These are phyloP conservation scores for Ctenopoma multispine DNA, from an alignment of 2,797 vertebrate species.

Conservation along the genomic window DNA sequence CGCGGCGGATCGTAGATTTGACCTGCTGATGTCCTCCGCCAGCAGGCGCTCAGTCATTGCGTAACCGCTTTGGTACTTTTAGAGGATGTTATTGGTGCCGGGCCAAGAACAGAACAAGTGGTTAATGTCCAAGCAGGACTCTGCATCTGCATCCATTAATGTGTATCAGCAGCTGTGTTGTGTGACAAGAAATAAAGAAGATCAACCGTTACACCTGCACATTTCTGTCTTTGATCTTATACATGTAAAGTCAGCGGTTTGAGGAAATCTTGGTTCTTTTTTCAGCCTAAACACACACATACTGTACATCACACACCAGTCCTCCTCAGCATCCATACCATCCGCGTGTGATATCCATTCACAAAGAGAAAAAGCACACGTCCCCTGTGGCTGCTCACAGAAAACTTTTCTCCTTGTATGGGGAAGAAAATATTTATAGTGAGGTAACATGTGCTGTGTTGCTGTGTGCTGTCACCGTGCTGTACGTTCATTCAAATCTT, in stretches of 20 bases:
- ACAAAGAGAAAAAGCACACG: constrained; percentile 25
- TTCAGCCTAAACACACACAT: constrained; percentile 31
- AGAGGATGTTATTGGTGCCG: constrained; percentile 27
- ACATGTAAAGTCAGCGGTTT: not conserved
- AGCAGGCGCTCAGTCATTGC: not conserved
- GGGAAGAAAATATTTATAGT: constrained; percentile 66
- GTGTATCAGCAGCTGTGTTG: not conserved
- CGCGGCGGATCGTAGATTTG: not conserved
- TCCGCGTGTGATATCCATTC: constrained; percentile 31
- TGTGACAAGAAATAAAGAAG: not conserved
- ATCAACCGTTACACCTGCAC: too few species aligned
- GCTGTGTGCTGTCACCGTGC: constrained; percentile 15
- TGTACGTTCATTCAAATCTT: constrained; percentile 18
- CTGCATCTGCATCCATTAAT: constrained; percentile 7
- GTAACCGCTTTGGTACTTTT: not conserved
- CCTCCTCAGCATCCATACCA: constrained; percentile 34
- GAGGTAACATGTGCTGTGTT: constrained; percentile 29
- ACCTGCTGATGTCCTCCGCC: not conserved
- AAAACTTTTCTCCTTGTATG: constrained; percentile 68
- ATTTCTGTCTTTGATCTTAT: not conserved
- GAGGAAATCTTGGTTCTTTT: too few species aligned
- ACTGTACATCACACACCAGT: not conserved
- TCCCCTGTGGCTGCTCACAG: constrained; percentile 33
- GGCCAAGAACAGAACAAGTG: constrained; percentile 11
- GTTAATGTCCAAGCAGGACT: constrained; percentile 18